Conservation (phyloP, 2,113 vertebrate genomes). For the Empidonax alnorum region DNA sequence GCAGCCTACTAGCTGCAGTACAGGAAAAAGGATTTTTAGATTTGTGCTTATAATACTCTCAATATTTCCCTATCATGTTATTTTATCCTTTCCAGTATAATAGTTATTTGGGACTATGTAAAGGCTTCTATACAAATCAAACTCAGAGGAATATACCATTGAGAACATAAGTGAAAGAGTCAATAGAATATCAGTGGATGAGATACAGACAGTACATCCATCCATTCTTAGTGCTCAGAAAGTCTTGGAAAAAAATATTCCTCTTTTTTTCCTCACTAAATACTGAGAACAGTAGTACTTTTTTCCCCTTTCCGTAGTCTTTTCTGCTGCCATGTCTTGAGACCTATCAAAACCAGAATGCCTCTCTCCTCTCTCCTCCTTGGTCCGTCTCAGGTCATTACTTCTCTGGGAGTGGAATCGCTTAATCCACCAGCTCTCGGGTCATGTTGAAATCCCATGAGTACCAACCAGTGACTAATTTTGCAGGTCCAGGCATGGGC, state of each 20-base stretch:
- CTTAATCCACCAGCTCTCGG: background rate
- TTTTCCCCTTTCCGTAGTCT: background rate
- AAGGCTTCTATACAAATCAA: background rate
- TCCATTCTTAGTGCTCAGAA: background rate
- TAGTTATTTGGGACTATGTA: background rate
- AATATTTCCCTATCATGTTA: background rate
- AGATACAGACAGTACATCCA: background rate
- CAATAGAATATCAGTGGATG: background rate
- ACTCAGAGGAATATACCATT: background rate
- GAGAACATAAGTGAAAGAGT: background rate
- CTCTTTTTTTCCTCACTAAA: background rate
- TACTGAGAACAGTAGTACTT: background rate
- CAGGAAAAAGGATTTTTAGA: constrained; percentile 11
- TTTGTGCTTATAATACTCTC: background rate
- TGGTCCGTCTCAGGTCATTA: background rate
- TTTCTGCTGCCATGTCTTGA: background rate
- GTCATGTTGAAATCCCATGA: background rate
- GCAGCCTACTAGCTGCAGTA: background rate
- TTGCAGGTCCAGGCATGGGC: constrained; percentile 4
- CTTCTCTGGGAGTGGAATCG: background rate
- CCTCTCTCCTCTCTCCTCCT: background rate
- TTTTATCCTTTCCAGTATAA: background rate
- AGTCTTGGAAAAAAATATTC: background rate
- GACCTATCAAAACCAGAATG: background rate
- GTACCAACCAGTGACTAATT: background rate